Evolutionary conservation across 2,797 vertebrate genomes (phyloP).

Genomic region (Pseudotriccus pelzelni): DNA sequence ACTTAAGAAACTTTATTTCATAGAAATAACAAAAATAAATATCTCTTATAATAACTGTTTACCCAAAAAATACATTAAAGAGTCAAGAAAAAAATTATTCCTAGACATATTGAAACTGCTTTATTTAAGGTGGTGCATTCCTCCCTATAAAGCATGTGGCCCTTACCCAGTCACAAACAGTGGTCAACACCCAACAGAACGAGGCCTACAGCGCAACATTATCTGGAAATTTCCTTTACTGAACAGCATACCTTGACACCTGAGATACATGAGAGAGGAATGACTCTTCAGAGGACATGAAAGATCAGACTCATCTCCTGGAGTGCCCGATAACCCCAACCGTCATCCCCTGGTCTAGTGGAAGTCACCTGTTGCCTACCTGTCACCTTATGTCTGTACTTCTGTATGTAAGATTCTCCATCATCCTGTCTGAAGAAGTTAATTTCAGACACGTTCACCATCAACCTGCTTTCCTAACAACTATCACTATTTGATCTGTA

Average conservation of each 20-base stretch:
- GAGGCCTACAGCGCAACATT: background rate
- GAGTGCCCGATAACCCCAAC: background rate
- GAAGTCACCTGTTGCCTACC: background rate
- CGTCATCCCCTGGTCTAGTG: background rate
- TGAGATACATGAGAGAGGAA: background rate
- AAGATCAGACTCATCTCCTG: background rate
- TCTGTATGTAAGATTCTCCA: background rate
- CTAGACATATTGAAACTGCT: background rate
- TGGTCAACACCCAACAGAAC: background rate
- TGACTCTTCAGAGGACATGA: background rate
- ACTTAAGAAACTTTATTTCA: background rate
- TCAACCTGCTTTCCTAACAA: background rate
- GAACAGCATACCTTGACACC: background rate
- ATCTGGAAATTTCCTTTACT: background rate
- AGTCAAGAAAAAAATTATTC: background rate
- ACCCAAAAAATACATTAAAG: background rate
- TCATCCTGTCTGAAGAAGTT: background rate
- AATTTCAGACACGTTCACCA: background rate
- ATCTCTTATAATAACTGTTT: background rate
- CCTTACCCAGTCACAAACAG: background rate
- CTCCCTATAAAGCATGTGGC: background rate
- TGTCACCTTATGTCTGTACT: background rate
- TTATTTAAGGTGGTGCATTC: background rate
- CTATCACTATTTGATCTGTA: background rate
- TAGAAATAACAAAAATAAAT: background rate